These are phyloP conservation scores for Caenorhabditis sp. DNA, from an alignment of 2,888 invertebrate genomes.

Conservation along the genomic window DNA sequence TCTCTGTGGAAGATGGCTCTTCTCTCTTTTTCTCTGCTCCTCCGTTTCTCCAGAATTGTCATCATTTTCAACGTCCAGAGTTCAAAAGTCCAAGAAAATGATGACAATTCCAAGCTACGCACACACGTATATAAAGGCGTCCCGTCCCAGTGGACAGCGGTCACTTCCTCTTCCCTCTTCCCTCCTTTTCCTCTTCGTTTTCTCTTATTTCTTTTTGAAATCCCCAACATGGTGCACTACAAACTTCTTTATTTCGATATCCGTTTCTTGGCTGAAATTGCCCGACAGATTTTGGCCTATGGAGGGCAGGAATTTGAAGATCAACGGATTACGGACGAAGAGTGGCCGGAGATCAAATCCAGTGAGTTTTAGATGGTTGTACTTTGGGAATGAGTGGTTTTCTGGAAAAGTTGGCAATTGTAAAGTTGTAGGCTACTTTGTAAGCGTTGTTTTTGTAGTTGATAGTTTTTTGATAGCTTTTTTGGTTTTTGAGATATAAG, in stretches of 20 bases:
- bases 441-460: no score
- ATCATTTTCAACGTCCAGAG: background rate
- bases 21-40: background rate
- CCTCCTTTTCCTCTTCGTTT: no score
- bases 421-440: no score
- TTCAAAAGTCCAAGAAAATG: background rate
- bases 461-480: no score
- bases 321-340: conserved; percentile 44
- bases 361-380: no score
- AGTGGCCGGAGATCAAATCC: conserved; percentile 63
- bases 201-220: no score
- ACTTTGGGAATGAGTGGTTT: no score
- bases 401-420: no score
- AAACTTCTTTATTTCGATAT: conserved; percentile 61
- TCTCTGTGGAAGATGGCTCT: no score
- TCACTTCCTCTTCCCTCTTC: no score
- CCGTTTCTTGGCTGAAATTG: conserved; percentile 53
- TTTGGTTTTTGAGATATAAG: no score
- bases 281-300: conserved; percentile 57
- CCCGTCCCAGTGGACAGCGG: no score
- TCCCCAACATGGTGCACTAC: conserved; percentile 67
- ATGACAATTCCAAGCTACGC: background rate
- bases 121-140: background rate
- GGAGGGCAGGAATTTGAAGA: conserved; percentile 68
- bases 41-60: background rate